phyloP scores from a whole-genome alignment of 2,888 invertebrate species.

The Diadegma fenestrale region DNA sequence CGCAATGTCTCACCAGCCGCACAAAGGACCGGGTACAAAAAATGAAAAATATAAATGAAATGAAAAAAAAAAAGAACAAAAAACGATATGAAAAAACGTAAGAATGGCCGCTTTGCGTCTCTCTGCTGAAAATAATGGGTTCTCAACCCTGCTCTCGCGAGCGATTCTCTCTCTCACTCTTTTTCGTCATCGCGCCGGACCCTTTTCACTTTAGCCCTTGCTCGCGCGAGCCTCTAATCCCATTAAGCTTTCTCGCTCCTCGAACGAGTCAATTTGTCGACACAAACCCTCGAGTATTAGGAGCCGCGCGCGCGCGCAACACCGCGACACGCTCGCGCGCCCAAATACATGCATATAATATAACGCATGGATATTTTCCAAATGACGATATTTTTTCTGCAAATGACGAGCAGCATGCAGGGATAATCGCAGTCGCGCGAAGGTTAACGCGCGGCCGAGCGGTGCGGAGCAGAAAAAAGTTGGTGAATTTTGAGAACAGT shows the following conservation, averaged over 20 bases:
- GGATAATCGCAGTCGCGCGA: no score
- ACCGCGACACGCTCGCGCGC: no score
- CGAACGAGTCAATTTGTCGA: constrained; percentile 70
- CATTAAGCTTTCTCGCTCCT: constrained; percentile 61
- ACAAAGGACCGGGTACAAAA: constrained; percentile 78
- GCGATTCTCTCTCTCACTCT: constrained; percentile 21
- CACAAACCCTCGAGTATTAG: constrained; percentile 3
- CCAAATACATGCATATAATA: no score
- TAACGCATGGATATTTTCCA: no score
- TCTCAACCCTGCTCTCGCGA: constrained; percentile 77
- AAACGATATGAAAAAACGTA: constrained; percentile 73
- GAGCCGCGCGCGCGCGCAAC: background rate
- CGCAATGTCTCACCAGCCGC: constrained; percentile 82
- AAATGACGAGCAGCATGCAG: no score
- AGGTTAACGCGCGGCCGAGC: no score
- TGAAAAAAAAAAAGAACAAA: no score
- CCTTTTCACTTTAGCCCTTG: constrained; percentile 57
- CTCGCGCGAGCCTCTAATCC: constrained; percentile 58
- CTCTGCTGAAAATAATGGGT: constrained; percentile 73
- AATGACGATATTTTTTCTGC: no score
- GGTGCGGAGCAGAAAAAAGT: constrained; percentile 18
- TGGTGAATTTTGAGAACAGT: constrained; percentile 83
- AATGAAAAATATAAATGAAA: constrained; percentile 41
- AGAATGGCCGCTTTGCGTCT: constrained; percentile 78
- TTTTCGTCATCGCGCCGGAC: constrained; percentile 37